Conservation (phyloP, 64 coral and sea anemone genomes). For the Platygyra sinensis region DNA sequence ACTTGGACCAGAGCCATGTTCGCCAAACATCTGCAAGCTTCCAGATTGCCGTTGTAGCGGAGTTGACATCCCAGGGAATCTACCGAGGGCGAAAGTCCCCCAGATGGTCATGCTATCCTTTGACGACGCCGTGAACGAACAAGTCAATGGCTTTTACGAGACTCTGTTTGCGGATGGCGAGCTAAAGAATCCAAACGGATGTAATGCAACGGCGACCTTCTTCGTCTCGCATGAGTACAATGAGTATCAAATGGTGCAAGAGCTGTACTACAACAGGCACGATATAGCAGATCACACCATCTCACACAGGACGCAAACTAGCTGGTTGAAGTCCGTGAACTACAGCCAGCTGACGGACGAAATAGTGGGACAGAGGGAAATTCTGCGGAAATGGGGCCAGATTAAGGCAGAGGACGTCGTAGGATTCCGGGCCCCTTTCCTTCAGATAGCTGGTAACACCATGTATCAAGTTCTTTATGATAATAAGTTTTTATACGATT, state of each 20-base stretch:
- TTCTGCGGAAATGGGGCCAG: constrained; percentile 78
- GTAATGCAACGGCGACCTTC: constrained; percentile 75
- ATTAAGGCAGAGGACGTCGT: constrained; percentile 63
- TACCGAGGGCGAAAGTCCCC: constrained; percentile 47
- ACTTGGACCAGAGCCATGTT: constrained; percentile 45
- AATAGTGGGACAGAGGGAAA: constrained; percentile 84
- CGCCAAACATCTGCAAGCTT: constrained; percentile 74
- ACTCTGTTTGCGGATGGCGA: constrained; percentile 57
- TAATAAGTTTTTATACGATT: constrained; percentile 86
- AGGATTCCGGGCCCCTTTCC: constrained; percentile 80
- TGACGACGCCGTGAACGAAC: constrained; percentile 74
- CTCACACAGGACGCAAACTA: constrained; percentile 53
- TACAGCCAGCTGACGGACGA: constrained; percentile 64
- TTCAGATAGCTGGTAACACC: constrained; percentile 82
- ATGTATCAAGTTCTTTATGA: too few relatives aligned
- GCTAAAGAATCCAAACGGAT: constrained; percentile 83
- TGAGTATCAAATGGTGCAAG: too few relatives aligned
- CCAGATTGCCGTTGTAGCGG: constrained; percentile 88
- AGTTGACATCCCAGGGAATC: constrained; percentile 46
- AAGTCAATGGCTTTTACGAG: constrained; percentile 36
- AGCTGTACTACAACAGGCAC: constrained; percentile 78
- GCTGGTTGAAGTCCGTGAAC: constrained; percentile 89
- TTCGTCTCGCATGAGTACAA: constrained; percentile 96
- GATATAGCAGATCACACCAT: constrained; percentile 92
- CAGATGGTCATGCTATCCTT: constrained; percentile 92